phyloP scores from a whole-genome alignment of 2,113 vertebrate species.

The Nerophis lumbriciformis region DNA sequence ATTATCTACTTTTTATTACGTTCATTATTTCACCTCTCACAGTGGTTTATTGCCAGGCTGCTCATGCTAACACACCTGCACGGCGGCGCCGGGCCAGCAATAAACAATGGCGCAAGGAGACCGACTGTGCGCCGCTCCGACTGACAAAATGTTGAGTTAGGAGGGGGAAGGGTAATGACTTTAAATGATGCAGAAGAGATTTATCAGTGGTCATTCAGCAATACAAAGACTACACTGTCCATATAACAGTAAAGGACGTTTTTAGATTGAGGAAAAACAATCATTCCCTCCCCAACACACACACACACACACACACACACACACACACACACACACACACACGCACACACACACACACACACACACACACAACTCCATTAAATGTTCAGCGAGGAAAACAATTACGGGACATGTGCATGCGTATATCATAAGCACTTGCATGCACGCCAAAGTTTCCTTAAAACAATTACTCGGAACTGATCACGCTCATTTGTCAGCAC shows the following conservation, averaged over 20 bases:
- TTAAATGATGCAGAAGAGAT: slow-evolving; percentile 26
- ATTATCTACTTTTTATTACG: slow-evolving; percentile 64
- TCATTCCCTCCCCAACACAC: slow-evolving; percentile 19
- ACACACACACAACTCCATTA: not conserved
- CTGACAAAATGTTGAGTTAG: slow-evolving; percentile 34
- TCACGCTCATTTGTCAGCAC: slow-evolving; percentile 51
- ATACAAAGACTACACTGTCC: slow-evolving; percentile 33
- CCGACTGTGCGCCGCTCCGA: slow-evolving; percentile 4
- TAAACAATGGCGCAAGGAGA: slow-evolving; percentile 16
- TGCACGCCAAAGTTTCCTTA: slow-evolving; percentile 8
- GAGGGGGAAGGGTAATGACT: slow-evolving; percentile 35
- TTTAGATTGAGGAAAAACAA: slow-evolving; percentile 19
- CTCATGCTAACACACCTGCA: slow-evolving; percentile 27
- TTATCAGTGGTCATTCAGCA: slow-evolving; percentile 39
- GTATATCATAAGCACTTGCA: slow-evolving; percentile 2
- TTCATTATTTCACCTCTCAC: slow-evolving; percentile 57
- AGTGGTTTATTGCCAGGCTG: slow-evolving; percentile 42
- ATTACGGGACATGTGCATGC: slow-evolving; percentile 21
- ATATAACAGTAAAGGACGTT: slow-evolving; percentile 34
- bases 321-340: not conserved
- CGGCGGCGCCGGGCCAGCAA: slow-evolving; percentile 7
- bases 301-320: not conserved
- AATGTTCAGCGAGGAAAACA: slow-evolving; percentile 24
- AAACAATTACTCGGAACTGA: slow-evolving; percentile 33
- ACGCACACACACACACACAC: too few species aligned